A percentile compares a stretch with the other conserved stretches of the same genome.
phyloP scores from a whole-genome alignment of 2,113 vertebrate species.

The Craseonycteris thonglongyai region DNA sequence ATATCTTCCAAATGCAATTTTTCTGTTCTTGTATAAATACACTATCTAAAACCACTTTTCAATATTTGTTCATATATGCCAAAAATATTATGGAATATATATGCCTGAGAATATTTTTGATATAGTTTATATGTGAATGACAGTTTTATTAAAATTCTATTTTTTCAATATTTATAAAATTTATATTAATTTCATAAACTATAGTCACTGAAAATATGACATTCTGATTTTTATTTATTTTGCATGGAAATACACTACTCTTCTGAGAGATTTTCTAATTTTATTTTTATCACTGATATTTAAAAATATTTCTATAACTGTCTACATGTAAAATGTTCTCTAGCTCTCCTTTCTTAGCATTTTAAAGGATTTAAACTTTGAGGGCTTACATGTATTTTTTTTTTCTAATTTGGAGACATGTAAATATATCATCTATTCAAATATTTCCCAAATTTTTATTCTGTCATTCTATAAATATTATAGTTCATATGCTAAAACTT shows the following conservation, averaged over 20 bases:
- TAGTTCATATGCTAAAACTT: not conserved
- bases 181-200: not conserved
- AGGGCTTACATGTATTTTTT: not conserved
- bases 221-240: not conserved
- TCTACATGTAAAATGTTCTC: not conserved
- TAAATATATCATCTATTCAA: not conserved
- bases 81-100: not conserved
- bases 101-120: not conserved
- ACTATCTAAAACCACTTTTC: not conserved
- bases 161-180: not conserved
- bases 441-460: not conserved
- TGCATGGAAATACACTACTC: not conserved
- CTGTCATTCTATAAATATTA: not conserved
- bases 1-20: not conserved
- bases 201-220: not conserved
- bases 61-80: not conserved
- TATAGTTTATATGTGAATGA: not conserved
- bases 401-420: not conserved
- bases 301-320: not conserved
- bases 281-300: not conserved
- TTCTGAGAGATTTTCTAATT: not conserved
- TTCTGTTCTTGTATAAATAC: not conserved
- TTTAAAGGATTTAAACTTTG: not conserved
- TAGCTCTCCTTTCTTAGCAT: not conserved
- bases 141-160: not conserved